phyloP scores from a whole-genome alignment of 2,888 invertebrate species.

The Drosophila acutilabella region DNA sequence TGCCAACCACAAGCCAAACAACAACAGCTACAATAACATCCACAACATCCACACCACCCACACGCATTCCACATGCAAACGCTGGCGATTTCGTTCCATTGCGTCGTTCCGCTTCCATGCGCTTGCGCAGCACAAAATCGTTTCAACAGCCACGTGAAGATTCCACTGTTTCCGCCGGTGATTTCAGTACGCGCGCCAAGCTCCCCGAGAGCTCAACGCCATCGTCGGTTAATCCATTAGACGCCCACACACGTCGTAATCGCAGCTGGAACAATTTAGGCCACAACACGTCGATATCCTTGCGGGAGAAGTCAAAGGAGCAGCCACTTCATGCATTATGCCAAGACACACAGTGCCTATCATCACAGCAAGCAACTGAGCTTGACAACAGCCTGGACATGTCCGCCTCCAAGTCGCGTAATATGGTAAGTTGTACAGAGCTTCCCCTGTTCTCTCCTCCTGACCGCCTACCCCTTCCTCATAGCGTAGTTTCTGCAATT shows the following conservation, averaged over 20 bases:
- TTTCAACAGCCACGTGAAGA: slow-evolving; percentile 12
- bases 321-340: slow-evolving; percentile 56
- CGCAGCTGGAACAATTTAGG: slow-evolving; percentile 72
- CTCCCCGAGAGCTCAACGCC: slow-evolving; percentile 56
- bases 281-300: slow-evolving; percentile 63
- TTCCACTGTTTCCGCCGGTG: slow-evolving; percentile 45
- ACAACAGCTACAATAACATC: slow-evolving; percentile 51
- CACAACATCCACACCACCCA: slow-evolving; percentile 67
- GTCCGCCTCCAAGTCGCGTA: slow-evolving; percentile 62
- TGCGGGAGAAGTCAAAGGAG: slow-evolving; percentile 31
- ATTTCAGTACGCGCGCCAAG: slow-evolving; percentile 72
- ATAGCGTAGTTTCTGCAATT: slow-evolving; percentile 51
- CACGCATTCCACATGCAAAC: slow-evolving; percentile 72
- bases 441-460: not conserved
- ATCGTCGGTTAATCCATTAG: not conserved
- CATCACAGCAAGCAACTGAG: slow-evolving; percentile 30
- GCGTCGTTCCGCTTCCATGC: slow-evolving; percentile 89
- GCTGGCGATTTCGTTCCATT: slow-evolving; percentile 83
- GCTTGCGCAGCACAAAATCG: slow-evolving; percentile 87
- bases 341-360: slow-evolving; percentile 41
- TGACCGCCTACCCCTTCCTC: not conserved
- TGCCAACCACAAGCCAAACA: slow-evolving; percentile 11
- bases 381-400: slow-evolving; percentile 38
- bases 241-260: slow-evolving; percentile 54
- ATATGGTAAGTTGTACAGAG: slow-evolving; percentile 61